Percentiles rank a stretch among this genome's conserved stretches.
Conservation (phyloP, 2,113 vertebrate genomes). For the Antechinus flavipes region DNA sequence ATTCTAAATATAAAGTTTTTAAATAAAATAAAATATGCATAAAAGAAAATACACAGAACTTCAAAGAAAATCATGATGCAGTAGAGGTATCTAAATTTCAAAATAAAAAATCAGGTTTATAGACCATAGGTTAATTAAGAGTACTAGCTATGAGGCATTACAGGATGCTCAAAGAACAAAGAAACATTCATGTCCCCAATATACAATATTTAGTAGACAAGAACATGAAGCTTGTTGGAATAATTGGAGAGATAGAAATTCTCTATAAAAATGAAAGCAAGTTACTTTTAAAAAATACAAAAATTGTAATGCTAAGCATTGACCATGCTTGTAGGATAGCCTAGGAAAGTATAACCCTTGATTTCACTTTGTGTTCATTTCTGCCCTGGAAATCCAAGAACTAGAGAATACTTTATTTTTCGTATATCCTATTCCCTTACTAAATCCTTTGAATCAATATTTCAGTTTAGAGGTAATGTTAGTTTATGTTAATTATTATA, state of each 20-base stretch:
- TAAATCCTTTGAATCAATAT: not conserved
- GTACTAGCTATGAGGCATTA: not conserved
- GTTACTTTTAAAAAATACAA: not conserved
- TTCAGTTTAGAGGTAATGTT: not conserved
- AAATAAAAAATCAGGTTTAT: not conserved
- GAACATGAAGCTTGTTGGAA: not conserved
- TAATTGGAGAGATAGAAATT: not conserved
- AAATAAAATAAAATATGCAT: not conserved
- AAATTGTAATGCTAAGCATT: slow-evolving; percentile 59
- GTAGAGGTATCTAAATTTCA: not conserved
- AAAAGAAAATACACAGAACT: not conserved
- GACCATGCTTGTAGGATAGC: not conserved
- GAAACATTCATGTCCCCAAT: not conserved
- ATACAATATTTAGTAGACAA: slow-evolving; percentile 4
- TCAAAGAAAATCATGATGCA: not conserved
- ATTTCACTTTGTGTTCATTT: not conserved
- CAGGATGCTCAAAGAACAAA: slow-evolving; percentile 3
- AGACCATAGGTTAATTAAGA: not conserved
- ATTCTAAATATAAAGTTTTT: not conserved
- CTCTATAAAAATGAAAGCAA: not conserved
- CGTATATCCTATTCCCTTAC: not conserved
- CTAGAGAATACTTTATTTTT: not conserved
- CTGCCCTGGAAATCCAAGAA: slow-evolving; percentile 18
- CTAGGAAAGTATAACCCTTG: slow-evolving; percentile 51
- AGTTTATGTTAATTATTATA: not conserved